These are phyloP conservation scores for Paramormyrops hopkinsi DNA, from an alignment of 2,797 vertebrate species.

Conservation along the genomic window DNA sequence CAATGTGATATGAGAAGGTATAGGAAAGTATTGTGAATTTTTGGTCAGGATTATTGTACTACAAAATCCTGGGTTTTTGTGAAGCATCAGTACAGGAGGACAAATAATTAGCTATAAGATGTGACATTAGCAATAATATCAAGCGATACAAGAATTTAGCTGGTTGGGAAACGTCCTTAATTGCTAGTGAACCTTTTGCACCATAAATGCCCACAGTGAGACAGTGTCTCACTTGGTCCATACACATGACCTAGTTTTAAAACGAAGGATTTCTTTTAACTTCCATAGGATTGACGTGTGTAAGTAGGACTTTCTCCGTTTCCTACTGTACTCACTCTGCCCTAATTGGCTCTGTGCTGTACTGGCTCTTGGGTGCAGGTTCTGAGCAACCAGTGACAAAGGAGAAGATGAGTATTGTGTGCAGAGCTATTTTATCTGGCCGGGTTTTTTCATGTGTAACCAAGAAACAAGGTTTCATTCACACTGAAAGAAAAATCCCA, in stretches of 20 bases:
- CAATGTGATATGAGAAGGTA: background rate
- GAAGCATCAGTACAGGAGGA: background rate
- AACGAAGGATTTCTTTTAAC: background rate
- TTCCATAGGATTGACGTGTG: background rate
- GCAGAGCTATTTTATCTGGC: background rate
- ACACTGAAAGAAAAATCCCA: background rate
- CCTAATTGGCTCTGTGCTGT: background rate
- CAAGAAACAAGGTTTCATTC: background rate
- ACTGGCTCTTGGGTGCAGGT: background rate
- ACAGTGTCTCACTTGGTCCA: background rate
- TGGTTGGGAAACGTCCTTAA: background rate
- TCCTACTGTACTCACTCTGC: background rate
- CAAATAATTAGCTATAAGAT: background rate
- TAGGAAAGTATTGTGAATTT: background rate
- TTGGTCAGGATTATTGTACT: background rate
- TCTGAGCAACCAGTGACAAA: background rate
- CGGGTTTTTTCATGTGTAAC: background rate
- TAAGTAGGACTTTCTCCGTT: background rate
- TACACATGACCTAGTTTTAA: background rate
- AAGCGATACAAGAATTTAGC: background rate
- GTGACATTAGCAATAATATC: background rate
- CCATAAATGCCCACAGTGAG: background rate
- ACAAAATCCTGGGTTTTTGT: background rate
- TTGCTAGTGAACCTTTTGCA: background rate
- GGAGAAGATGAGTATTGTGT: background rate